phyloP scores from a whole-genome alignment of 2,888 invertebrate species.

The Iselma pallidipennis region DNA sequence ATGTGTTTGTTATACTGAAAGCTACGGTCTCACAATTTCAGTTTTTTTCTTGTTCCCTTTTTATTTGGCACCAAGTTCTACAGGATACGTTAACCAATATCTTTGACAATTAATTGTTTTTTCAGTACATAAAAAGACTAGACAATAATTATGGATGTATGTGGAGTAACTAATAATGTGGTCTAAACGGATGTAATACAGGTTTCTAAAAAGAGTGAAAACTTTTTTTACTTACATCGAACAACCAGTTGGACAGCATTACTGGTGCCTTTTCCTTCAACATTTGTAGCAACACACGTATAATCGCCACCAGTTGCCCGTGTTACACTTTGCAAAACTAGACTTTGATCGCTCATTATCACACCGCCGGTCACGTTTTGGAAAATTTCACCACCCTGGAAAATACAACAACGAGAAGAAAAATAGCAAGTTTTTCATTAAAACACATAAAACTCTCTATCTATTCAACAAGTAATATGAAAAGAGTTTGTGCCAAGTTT shows the following conservation, averaged over 20 bases:
- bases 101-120: not conserved
- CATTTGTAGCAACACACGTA: slow-evolving; percentile 83
- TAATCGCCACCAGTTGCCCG: slow-evolving; percentile 85
- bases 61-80: not conserved
- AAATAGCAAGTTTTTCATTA: slow-evolving; percentile 9
- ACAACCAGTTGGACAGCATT: slow-evolving; percentile 71
- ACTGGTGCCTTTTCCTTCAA: slow-evolving; percentile 79
- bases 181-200: not conserved
- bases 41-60: not conserved
- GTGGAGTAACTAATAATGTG: not conserved
- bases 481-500: slow-evolving; percentile 20
- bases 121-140: not conserved
- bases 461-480: slow-evolving; percentile 31
- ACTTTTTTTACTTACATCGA: slow-evolving; percentile 64
- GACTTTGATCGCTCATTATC: slow-evolving; percentile 82
- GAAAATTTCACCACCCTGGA: slow-evolving; percentile 78
- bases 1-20: slow-evolving; percentile 6
- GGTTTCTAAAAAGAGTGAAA: slow-evolving; percentile 10
- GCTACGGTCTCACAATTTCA: not conserved
- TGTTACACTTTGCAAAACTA: slow-evolving; percentile 83
- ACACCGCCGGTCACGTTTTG: slow-evolving; percentile 82
- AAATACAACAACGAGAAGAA: slow-evolving; percentile 18
- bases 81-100: not conserved
- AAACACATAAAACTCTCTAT: slow-evolving; percentile 4
- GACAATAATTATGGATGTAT: not conserved